These are phyloP conservation scores for Ginglymostoma cirratum DNA, from an alignment of 2,113 vertebrate genomes.

Conservation along the genomic window DNA sequence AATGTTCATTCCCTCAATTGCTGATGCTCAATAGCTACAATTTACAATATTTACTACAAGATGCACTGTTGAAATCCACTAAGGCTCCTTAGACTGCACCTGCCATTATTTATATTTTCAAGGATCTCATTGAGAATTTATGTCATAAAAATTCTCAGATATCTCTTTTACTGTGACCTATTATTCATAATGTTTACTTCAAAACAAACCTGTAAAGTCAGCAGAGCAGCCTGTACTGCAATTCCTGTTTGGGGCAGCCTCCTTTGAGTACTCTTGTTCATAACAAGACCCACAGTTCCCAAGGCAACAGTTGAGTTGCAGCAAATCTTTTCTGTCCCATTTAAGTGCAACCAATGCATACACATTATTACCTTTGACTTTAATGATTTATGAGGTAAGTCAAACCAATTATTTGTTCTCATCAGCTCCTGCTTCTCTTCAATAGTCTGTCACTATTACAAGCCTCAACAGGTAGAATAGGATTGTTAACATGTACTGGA, in stretches of 20 bases:
- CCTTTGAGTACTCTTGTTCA: background rate
- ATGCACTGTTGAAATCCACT: no score
- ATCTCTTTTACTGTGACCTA: background rate
- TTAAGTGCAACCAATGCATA: background rate
- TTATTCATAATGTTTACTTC: background rate
- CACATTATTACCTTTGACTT: background rate
- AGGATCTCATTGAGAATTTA: background rate
- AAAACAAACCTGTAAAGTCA: background rate
- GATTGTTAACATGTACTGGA: background rate
- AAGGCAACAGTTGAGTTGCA: background rate
- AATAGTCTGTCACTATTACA: background rate
- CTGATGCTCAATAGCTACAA: no score
- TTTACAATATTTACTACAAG: no score
- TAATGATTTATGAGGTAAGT: constrained; percentile 1
- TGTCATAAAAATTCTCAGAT: background rate
- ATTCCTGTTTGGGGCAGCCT: background rate
- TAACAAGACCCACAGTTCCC: background rate
- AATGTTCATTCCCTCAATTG: no score
- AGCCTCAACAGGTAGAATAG: background rate
- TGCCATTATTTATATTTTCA: background rate
- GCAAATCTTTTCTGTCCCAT: background rate
- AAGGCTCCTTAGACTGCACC: no score
- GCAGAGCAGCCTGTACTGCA: background rate
- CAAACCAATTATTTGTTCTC: background rate
- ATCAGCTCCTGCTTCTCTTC: background rate